Evolutionary conservation across 2,113 vertebrate species (phyloP).

Genomic region (Falco punctatus): DNA sequence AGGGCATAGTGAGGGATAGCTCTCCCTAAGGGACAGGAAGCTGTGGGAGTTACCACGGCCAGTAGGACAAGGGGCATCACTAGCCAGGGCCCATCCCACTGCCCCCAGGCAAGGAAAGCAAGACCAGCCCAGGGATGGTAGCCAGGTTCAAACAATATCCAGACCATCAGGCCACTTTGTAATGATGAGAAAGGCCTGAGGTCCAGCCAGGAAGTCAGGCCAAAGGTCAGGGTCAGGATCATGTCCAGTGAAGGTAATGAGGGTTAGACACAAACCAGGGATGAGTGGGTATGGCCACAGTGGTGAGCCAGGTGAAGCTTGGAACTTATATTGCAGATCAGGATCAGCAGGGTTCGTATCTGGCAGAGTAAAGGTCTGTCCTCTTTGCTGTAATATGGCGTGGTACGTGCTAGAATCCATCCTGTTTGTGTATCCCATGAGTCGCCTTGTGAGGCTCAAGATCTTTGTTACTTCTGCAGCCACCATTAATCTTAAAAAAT

Average conservation of each 20-base stretch:
- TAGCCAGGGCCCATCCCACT: neutral
- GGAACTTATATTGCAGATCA: neutral
- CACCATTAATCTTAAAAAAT: neutral
- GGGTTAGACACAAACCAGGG: neutral
- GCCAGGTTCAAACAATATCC: neutral
- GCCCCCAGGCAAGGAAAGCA: fast-evolving
- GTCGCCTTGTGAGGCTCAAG: neutral
- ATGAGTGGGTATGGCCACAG: neutral
- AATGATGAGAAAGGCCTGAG: neutral
- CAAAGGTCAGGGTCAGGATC: neutral
- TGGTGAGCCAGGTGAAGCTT: neutral
- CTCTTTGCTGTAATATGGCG: neutral
- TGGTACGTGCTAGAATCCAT: neutral
- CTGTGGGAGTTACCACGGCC: neutral
- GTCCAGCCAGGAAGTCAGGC: neutral
- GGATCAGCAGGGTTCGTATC: neutral
- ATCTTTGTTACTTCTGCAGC: neutral
- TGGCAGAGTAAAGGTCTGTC: neutral
- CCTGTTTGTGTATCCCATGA: neutral
- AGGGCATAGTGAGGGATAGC: neutral
- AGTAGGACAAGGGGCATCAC: neutral
- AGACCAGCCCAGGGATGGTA: neutral
- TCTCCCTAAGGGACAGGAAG: neutral
- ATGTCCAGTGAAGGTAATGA: neutral
- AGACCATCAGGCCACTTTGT: neutral